Evolutionary conservation across 2,113 vertebrate species (phyloP).

Genomic region (Anser brachyrhynchus): DNA sequence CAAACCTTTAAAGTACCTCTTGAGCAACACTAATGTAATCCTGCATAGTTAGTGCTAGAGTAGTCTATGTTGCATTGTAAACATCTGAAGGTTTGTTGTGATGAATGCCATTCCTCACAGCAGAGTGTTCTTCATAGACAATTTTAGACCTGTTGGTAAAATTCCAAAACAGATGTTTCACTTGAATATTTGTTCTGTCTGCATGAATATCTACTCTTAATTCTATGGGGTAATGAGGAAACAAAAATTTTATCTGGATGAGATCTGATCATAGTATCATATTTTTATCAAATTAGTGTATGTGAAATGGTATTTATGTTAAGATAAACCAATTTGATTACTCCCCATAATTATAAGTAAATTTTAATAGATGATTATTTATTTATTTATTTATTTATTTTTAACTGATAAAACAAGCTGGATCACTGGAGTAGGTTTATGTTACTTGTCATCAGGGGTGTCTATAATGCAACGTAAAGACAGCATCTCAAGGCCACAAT

Average conservation of each 20-base stretch:
- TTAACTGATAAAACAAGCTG: neutral
- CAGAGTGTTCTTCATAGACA: fast-evolving
- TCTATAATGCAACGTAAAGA: neutral
- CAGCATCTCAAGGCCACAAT: neutral
- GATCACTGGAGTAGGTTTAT: neutral
- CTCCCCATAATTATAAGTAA: neutral
- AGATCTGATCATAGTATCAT: neutral
- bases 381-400: neutral
- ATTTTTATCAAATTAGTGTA: neutral
- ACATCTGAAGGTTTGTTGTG: neutral
- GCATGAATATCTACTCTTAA: neutral
- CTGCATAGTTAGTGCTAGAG: neutral
- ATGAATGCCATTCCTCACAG: neutral
- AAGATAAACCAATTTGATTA: neutral
- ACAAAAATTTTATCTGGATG: neutral
- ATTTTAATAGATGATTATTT: neutral
- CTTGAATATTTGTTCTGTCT: neutral
- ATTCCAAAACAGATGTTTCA: neutral
- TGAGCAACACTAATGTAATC: neutral
- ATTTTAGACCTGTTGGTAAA: neutral
- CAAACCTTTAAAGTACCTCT: neutral
- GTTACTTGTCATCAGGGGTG: fast-evolving
- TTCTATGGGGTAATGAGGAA: neutral
- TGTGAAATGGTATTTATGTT: neutral
- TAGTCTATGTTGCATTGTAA: neutral